Base-by-base conservation (phyloP, 2,888 invertebrate genomes). In the Nymphalis urticae region DNA sequence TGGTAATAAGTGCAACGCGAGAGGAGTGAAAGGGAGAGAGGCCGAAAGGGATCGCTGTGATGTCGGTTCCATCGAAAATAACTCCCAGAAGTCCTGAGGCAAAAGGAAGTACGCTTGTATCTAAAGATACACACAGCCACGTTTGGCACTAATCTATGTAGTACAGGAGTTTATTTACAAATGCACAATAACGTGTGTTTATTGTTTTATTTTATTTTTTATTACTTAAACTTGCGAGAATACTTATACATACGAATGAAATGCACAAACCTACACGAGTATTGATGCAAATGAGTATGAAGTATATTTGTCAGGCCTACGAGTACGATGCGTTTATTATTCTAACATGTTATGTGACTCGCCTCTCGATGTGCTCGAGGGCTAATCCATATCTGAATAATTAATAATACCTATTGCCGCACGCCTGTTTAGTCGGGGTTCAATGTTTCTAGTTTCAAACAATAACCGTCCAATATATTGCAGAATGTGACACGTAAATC, bases 41-140 rank as follows among this genome's bases (percentile, higher is more conserved):
- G 24, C 36, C 21, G 61, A 42, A 60, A 60, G 60, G 47, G 48
- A 50, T 36, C 32, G 62, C 51, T 2, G 51, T 54, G 56, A 56
- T 24, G 64, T 56, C 32, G 54, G 6, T 16, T 21, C 13, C 32
- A 24, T 27, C 64, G 27, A 50, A 69, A 69, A 69, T 69, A 69
- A 61, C 62, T 36, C 42, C 47, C 61, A 58, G 48, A 64, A 60
- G 69, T 65, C 51, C 56, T 65, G 61, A 59, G 65, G 65, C 51
- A 66, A 69, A 69, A 69, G 65, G 62, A 69, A 65, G 51, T 65
- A 58, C 47, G 62, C 48, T 48, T 7, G 56, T 27, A 36, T 66
- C 60, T 66, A 47, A 48, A 66, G 48, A 32, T 9, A 27, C 51
- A 10, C 53, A 61, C 56, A 42, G 42, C 32, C 53, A 54, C 42